Conservation (phyloP, 2,797 vertebrate species). For the Mormyrus proboscirostris region DNA sequence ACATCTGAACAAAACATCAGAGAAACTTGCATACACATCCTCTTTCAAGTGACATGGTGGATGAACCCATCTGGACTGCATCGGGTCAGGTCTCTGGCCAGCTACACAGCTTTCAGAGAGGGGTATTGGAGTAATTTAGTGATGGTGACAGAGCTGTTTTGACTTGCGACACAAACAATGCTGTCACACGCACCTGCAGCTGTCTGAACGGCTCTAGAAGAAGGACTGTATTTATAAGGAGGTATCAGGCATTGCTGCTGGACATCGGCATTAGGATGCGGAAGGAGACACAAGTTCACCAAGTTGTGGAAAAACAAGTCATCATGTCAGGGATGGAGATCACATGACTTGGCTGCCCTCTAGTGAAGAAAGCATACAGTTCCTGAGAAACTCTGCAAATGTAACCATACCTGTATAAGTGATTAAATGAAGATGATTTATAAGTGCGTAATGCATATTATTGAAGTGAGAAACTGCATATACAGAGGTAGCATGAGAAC, state of each 20-base stretch:
- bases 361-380: slow-evolving; percentile 1
- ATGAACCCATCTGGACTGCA: neutral
- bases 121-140: neutral
- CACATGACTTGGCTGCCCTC: slow-evolving; percentile 3
- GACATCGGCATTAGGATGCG: neutral
- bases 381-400: neutral
- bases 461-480: neutral
- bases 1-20: neutral
- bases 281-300: neutral
- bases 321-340: neutral
- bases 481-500: neutral
- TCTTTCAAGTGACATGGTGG: neutral
- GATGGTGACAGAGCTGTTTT: neutral
- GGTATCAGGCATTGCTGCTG: neutral
- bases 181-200: neutral
- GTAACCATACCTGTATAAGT: neutral
- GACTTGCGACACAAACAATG: neutral
- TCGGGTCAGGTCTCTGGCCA: neutral
- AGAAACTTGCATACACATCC: neutral
- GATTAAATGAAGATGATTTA: neutral
- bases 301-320: neutral
- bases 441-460: neutral
- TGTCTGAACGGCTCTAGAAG: neutral
- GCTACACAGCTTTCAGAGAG: neutral
- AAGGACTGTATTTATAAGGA: neutral